Evolutionary conservation across 1,140 invertebrate species (phyloP), one percentile per base, ranked within the genome.

Genomic region (Aporrectodea caliginosa): DNA sequence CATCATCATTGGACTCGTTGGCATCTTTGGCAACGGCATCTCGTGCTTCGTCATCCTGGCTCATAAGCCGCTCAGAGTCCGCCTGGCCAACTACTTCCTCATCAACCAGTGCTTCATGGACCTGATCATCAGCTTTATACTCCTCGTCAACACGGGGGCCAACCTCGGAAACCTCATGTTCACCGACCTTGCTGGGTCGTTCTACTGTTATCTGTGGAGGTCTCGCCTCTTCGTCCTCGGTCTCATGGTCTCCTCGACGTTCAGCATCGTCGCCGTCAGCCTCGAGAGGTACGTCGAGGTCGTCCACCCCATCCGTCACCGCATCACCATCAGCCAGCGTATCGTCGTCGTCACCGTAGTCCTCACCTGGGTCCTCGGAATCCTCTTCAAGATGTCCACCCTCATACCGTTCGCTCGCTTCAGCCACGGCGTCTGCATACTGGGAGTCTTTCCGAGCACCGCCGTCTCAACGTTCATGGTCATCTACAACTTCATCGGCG

Each of bases 241-340:
- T 35, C 72, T 79, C 6, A 22, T 79, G 30, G 34, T 79, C 16
- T 35, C 71, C 16, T 79, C 78, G 70, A 79, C 72, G n/a, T 79
- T 75, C 70, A 75, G 58, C 71, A 70, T 79, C 2, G 29, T 79
- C 1, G 32, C 43, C 22, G 16, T 79, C 1, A 79, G 70, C 30
- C 16, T 75, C n/a, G 78, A 79, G 16, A 12, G 78, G 33, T 79
- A 74, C 71, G 30, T 79, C 16, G 78, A 43, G 33, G 34, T 79
- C 30, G 78, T 74, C 2, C 58, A 79, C 30, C 78, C 78, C 2
- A 33, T 79, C n/a, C 33, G 73, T 2, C 78, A 79, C 72, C 73
- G 43, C 31, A 32, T 12, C 12, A 22, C 29, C 16, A 35, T 79
- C 27, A n/a, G 70, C 16, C 32, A 14, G 71, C 0, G 14, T 34